These are phyloP conservation scores for Myotis yumanensis DNA, from an alignment of 2,113 vertebrate species.

Conservation along the genomic window DNA sequence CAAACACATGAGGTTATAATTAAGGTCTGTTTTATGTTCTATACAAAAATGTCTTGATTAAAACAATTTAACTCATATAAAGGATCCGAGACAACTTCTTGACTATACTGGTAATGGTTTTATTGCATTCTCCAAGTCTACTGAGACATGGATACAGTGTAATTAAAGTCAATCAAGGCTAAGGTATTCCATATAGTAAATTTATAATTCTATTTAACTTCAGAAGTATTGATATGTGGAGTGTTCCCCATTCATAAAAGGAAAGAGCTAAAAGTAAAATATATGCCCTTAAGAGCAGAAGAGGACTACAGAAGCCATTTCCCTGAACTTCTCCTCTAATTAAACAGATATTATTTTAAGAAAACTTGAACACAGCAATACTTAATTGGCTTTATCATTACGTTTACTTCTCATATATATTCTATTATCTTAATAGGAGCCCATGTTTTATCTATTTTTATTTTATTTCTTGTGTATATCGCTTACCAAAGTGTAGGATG, in stretches of 20 bases:
- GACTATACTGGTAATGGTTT: background rate
- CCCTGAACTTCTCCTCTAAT: background rate
- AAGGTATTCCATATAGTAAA: accelerated
- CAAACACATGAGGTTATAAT: background rate
- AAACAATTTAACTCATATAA: background rate
- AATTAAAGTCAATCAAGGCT: background rate
- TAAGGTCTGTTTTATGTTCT: background rate
- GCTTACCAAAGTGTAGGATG: background rate
- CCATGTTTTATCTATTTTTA: background rate
- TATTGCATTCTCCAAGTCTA: background rate
- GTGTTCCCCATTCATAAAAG: background rate
- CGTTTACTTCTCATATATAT: background rate
- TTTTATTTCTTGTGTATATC: background rate
- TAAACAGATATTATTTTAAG: background rate
- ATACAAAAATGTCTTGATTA: background rate
- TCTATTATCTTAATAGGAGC: background rate
- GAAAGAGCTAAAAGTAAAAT: background rate
- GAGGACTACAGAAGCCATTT: background rate
- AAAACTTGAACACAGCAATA: background rate
- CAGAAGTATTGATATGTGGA: background rate
- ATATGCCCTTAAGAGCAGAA: background rate
- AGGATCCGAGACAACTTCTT: background rate
- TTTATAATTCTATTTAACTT: background rate
- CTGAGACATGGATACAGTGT: background rate
- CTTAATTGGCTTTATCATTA: background rate